Base-by-base conservation (phyloP, 1,140 invertebrate species). In the Drosophila mauritiana region DNA sequence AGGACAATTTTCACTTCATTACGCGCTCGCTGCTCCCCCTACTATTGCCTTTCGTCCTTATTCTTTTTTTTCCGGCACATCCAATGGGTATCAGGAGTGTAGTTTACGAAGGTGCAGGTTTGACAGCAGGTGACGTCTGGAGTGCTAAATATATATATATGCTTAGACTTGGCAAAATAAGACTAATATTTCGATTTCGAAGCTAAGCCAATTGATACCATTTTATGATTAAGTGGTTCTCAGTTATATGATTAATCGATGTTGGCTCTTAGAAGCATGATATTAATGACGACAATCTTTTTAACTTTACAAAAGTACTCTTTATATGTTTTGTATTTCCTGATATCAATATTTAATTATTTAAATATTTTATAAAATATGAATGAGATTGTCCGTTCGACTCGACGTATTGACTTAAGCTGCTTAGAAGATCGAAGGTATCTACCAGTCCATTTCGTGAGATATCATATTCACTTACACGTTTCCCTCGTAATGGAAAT, bases 1-100 rank as follows among this genome's bases (percentile, higher is more conserved):
- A 91, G 85, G 85, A 91, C 90, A 91, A 91, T 91, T 91, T 91
- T 91, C 90, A 91, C 89, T 91, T 91, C 89, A 91, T 91, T 91
- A 91, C 84, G 65, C 80, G 70, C 57, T 62, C 51, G 13, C 61
- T 49, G 56, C 22, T 45, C 43, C 51, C 43, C 11, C 34, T 43
- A 2, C 22, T 36, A 22, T 49, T 48, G 20, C 45, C 11, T 27
- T 6, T 27, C 46, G 11, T 40, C 37, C 51, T 17, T 22, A 13
- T 15, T 4, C 13, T 55, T 63, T 54, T 65, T 59, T 17, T 56
- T 43, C 27, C 36, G 72, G 53, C 59, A 65, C n/a, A 46, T 31
- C 10, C 46, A 74, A 49, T 73, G 57, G 72, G 70, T 74, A 74
- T 34, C 70, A 49, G 22, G 70, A 57, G 36, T 54, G 39, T 58